Percentiles rank a stretch among this genome's conserved stretches.
Evolutionary conservation across 2,113 vertebrate species (phyloP).

Genomic region (Nycticryphes semicollaris): DNA sequence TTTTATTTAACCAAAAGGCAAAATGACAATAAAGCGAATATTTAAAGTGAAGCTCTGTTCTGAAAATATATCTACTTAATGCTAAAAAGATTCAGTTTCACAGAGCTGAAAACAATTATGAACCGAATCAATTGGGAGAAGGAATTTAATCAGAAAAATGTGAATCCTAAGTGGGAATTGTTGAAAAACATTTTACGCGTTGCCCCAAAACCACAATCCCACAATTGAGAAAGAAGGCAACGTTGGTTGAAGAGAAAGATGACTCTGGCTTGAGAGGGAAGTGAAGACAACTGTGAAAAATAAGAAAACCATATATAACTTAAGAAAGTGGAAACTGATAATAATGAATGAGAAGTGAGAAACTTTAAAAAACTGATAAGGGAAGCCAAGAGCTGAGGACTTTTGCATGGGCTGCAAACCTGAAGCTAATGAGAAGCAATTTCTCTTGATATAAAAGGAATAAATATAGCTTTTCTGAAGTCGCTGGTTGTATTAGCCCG

Average conservation of each 20-base stretch:
- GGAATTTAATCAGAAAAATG: slow-evolving; percentile 63
- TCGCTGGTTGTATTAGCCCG: background rate
- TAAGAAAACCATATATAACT: slow-evolving; percentile 42
- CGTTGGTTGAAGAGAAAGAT: background rate
- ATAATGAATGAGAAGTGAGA: slow-evolving; percentile 9
- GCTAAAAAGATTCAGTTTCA: background rate
- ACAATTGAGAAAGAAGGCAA: slow-evolving; percentile 56
- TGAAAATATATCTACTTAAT: slow-evolving; percentile 45
- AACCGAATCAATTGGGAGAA: slow-evolving; percentile 56
- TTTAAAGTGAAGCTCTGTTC: slow-evolving; percentile 41
- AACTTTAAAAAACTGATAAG: slow-evolving; percentile 16
- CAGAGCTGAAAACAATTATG: slow-evolving; percentile 59
- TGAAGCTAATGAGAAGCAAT: background rate
- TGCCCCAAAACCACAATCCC: slow-evolving; percentile 65
- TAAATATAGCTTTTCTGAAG: background rate
- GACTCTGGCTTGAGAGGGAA: background rate
- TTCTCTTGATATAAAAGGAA: background rate
- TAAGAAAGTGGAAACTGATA: slow-evolving; percentile 41
- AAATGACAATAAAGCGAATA: slow-evolving; percentile 27
- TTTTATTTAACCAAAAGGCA: slow-evolving; percentile 21
- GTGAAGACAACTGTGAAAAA: slow-evolving; percentile 61
- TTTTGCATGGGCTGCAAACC: background rate
- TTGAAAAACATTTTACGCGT: slow-evolving; percentile 53
- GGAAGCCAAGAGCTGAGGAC: background rate
- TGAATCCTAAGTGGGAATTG: slow-evolving; percentile 65